Conservation (phyloP, 2,888 invertebrate species). For the Apamea anceps region DNA sequence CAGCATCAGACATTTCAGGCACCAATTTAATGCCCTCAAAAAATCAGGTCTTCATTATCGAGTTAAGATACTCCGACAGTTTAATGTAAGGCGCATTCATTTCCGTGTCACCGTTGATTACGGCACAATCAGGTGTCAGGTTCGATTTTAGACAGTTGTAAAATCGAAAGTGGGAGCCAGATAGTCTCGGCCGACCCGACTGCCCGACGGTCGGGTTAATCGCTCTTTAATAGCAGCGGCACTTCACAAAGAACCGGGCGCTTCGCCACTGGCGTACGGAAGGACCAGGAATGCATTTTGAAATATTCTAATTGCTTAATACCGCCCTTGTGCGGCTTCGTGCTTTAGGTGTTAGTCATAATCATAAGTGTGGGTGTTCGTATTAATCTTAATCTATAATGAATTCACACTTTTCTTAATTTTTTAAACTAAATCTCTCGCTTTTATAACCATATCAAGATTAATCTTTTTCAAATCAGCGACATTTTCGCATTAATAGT, state of each 20-base stretch:
- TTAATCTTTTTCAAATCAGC: not conserved
- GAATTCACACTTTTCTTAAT: conserved; percentile 29
- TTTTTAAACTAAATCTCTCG: not conserved
- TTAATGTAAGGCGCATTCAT: conserved; percentile 59
- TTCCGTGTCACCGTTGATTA: conserved; percentile 68
- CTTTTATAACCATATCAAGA: not conserved
- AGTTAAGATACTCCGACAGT: conserved; percentile 53
- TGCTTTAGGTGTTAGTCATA: conserved; percentile 62
- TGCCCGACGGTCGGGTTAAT: conserved; percentile 77
- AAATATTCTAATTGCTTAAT: conserved; percentile 67
- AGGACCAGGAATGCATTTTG: conserved; percentile 60
- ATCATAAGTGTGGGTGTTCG: conserved; percentile 47
- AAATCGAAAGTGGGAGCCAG: conserved; percentile 88
- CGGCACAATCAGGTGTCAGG: conserved; percentile 65
- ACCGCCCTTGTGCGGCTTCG: conserved; percentile 53
- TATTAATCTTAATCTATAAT: conserved; percentile 40
- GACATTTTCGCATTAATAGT: not conserved
- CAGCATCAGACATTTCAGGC: conserved; percentile 11
- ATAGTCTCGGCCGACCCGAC: conserved; percentile 73
- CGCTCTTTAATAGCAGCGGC: conserved; percentile 88
- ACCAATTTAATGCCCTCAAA: conserved; percentile 33
- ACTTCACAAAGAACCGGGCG: conserved; percentile 78
- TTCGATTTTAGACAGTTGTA: conserved; percentile 82
- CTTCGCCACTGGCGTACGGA: conserved; percentile 71
- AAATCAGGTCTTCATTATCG: conserved; percentile 57